Percentiles rank a stretch among this genome's conserved stretches.
Conservation (phyloP, 1,140 invertebrate species). For the Meloidogyne hapla region DNA sequence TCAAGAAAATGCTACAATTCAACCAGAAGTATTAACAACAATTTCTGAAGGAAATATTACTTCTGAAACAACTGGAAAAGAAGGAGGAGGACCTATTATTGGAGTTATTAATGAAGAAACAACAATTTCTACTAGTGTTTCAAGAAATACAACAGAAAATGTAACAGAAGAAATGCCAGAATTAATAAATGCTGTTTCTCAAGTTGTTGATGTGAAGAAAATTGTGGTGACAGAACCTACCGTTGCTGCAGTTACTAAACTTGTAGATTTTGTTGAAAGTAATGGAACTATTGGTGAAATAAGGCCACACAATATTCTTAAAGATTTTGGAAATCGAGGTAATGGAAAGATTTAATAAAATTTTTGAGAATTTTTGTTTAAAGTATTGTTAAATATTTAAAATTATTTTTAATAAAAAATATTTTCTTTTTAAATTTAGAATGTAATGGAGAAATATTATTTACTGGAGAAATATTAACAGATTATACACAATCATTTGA, state of each 20-base stretch:
- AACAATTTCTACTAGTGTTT: too few species aligned
- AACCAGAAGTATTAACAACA: too few species aligned
- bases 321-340: neutral
- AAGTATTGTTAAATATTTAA: too few species aligned
- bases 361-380: too few species aligned
- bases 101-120: too few species aligned
- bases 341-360: neutral
- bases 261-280: neutral
- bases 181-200: neutral
- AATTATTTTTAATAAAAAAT: neutral
- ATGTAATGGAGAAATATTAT: slow-evolving; percentile 49
- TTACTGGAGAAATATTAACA: slow-evolving; percentile 45
- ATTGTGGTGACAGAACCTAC: neutral
- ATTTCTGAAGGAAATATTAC: too few species aligned
- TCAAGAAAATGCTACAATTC: too few species aligned
- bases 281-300: neutral
- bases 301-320: neutral
- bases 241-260: neutral
- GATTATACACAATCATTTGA: slow-evolving; percentile 57
- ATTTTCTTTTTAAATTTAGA: slow-evolving; percentile 26
- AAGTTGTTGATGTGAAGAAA: slow-evolving; percentile 3
- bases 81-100: too few species aligned
- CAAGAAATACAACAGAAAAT: too few species aligned
- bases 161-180: neutral
- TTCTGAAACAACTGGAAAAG: too few species aligned